These are phyloP conservation scores for Metridium senile DNA, from an alignment of 92 coral and sea anemone genomes.

Conservation along the genomic window DNA sequence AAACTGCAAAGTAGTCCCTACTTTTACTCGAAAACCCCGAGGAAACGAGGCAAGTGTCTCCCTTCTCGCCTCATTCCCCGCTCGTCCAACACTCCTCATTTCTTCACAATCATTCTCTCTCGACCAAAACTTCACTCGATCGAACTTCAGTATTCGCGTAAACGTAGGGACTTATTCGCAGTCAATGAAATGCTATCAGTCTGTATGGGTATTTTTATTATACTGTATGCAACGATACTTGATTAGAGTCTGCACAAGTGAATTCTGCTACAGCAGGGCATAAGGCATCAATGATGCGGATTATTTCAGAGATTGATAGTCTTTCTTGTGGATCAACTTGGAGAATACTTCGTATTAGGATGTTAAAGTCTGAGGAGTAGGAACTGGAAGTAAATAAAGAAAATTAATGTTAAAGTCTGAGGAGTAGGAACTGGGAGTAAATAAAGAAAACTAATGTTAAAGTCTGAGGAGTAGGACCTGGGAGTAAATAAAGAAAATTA, in stretches of 20 bases:
- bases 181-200: too few species aligned
- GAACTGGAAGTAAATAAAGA: constrained; percentile 50
- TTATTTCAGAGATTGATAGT: constrained; percentile 64
- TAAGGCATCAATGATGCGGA: constrained; percentile 74
- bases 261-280: constrained; percentile 77
- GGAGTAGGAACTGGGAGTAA: background rate
- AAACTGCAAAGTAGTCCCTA: too few species aligned
- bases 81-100: too few species aligned
- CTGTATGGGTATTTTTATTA: too few species aligned
- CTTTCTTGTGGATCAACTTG: constrained; percentile 94
- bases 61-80: too few species aligned
- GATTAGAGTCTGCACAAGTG: constrained; percentile 33
- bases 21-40: too few species aligned
- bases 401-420: background rate
- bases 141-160: too few species aligned
- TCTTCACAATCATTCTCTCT: too few species aligned
- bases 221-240: constrained; percentile 50
- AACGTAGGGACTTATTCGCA: too few species aligned
- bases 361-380: constrained; percentile 89
- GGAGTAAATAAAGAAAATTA: background rate
- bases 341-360: constrained; percentile 78
- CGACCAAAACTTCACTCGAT: too few species aligned
- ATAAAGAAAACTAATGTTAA: background rate
- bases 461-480: background rate
- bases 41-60: too few species aligned